These are phyloP conservation scores for Struthidea cinerea DNA, from an alignment of 2,113 vertebrate genomes.

Conservation along the genomic window DNA sequence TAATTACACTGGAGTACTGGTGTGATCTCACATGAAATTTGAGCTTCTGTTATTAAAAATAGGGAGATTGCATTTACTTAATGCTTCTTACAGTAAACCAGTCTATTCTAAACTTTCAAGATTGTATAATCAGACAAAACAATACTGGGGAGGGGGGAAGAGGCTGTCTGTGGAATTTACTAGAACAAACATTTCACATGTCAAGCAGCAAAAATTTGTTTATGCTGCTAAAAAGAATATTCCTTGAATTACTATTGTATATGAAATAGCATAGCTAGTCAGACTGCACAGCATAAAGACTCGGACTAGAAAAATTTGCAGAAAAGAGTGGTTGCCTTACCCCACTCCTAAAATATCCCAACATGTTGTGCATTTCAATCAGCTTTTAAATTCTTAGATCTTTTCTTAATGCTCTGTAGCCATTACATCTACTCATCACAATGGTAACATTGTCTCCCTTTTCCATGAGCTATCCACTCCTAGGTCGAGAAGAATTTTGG, in stretches of 20 bases:
- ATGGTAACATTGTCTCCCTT: not conserved
- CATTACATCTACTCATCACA: not conserved
- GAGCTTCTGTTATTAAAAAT: slow-evolving; percentile 70
- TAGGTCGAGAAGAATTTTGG: not conserved
- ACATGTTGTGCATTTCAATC: not conserved
- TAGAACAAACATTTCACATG: slow-evolving; percentile 19
- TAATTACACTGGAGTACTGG: slow-evolving; percentile 66
- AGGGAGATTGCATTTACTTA: slow-evolving; percentile 68
- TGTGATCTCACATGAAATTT: slow-evolving; percentile 69
- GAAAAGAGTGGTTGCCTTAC: not conserved
- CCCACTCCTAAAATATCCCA: not conserved
- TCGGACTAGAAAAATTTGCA: not conserved
- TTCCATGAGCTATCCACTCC: not conserved
- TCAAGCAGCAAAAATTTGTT: slow-evolving; percentile 13
- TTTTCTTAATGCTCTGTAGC: not conserved
- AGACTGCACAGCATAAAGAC: not conserved
- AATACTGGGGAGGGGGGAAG: not conserved
- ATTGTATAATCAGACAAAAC: slow-evolving; percentile 53
- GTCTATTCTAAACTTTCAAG: slow-evolving; percentile 60
- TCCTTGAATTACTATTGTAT: not conserved
- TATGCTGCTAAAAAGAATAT: slow-evolving; percentile 24
- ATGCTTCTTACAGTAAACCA: slow-evolving; percentile 66
- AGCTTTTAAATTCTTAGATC: not conserved
- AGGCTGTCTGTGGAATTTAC: slow-evolving; percentile 11
- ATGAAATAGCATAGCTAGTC: not conserved